Conservation (phyloP, 2,113 vertebrate species). For the Coreoperca whiteheadi region DNA sequence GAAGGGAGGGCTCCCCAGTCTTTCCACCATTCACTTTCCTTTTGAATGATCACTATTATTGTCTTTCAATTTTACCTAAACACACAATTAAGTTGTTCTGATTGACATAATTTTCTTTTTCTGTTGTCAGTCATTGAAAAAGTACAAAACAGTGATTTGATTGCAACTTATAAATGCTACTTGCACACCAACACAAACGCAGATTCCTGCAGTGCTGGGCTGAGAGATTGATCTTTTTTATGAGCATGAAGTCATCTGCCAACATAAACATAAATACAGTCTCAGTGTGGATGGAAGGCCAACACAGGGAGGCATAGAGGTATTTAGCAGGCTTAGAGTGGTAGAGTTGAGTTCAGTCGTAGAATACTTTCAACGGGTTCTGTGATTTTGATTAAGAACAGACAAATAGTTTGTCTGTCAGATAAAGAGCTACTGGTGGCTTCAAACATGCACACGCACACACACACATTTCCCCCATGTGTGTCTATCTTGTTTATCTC, state of each 20-base stretch:
- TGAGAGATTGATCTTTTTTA: too few relatives aligned
- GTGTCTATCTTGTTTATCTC: slow-evolving; percentile 53
- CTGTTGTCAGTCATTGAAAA: too few relatives aligned
- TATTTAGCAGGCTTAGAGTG: not conserved
- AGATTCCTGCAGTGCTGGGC: not conserved
- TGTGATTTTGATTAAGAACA: not conserved
- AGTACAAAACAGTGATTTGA: not conserved
- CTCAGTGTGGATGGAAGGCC: not conserved
- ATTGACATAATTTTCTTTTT: too few relatives aligned
- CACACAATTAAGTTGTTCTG: not conserved
- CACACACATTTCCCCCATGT: not conserved
- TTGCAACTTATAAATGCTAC: not conserved
- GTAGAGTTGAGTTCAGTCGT: too few relatives aligned
- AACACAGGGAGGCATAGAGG: not conserved
- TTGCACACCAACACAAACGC: too few relatives aligned
- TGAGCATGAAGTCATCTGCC: too few relatives aligned
- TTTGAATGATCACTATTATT: not conserved
- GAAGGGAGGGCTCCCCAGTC: not conserved
- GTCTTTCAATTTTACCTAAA: not conserved
- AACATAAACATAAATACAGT: not conserved
- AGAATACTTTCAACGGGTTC: not conserved
- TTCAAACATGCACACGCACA: not conserved
- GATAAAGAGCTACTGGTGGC: slow-evolving; percentile 13
- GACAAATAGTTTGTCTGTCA: not conserved
- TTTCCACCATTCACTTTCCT: not conserved